phyloP scores from a whole-genome alignment of 64 coral and sea anemone species.

The Astreopora myriophthalma region DNA sequence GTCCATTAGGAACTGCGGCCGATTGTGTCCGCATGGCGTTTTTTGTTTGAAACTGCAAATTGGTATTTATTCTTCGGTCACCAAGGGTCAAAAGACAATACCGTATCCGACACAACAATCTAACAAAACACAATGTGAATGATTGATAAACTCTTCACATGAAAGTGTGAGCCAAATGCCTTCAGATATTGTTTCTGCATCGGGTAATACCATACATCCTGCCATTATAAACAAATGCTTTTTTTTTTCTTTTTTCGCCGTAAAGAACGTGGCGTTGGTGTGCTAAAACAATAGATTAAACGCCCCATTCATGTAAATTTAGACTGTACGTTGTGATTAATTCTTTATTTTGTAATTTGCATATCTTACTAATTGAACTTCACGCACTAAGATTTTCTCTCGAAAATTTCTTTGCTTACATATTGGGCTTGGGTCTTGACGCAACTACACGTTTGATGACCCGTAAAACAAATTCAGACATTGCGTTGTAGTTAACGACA shows the following conservation, averaged over 20 bases:
- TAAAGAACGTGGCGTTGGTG: background rate
- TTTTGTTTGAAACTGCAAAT: conserved; percentile 45
- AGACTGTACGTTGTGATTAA: no score
- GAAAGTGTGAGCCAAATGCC: background rate
- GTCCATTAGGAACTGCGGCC: background rate
- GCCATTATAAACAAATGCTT: background rate
- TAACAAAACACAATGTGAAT: conserved; percentile 29
- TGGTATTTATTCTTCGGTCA: conserved; percentile 36
- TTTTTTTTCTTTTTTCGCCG: background rate
- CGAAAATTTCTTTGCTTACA: background rate
- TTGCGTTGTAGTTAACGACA: background rate
- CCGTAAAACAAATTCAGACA: background rate
- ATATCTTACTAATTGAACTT: background rate
- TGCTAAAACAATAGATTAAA: background rate
- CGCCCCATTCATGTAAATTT: background rate
- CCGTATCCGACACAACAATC: conserved; percentile 23
- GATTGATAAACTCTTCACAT: conserved; percentile 42
- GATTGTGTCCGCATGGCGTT: conserved; percentile 6
- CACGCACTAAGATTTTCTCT: background rate
- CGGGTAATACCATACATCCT: conserved; percentile 18
- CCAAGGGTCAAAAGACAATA: conserved; percentile 23
- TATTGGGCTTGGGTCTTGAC: background rate
- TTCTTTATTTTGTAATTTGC: background rate
- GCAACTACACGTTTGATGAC: background rate
- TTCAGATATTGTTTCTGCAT: conserved; percentile 1